A percentile compares a stretch with the other conserved stretches of the same genome.
Evolutionary conservation across 2,888 invertebrate species (phyloP).

Genomic region (Scaptomyza parva): DNA sequence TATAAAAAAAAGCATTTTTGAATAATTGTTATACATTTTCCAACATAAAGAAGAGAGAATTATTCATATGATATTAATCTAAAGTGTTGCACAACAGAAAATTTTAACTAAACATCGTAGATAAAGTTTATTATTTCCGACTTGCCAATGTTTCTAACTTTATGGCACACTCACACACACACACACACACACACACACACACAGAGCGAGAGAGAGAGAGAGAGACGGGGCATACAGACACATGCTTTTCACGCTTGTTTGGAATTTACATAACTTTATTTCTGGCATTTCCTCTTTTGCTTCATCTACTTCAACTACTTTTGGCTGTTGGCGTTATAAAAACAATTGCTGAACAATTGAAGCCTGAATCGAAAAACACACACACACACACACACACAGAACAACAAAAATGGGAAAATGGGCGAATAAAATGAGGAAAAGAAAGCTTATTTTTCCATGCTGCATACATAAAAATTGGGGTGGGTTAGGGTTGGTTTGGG

Average conservation of each 20-base stretch:
- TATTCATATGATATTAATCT: not conserved
- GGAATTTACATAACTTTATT: conserved; percentile 78
- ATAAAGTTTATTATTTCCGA: conserved; percentile 72
- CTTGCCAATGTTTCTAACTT: conserved; percentile 46
- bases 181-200: conserved; percentile 12
- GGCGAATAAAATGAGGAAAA: conserved; percentile 5
- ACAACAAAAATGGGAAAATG: conserved; percentile 6
- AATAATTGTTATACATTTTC: not conserved
- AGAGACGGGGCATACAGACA: too few species aligned
- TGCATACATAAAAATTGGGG: conserved; percentile 7
- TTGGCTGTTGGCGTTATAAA: conserved; percentile 71
- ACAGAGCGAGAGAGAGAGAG: too few species aligned
- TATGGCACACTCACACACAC: conserved; percentile 7
- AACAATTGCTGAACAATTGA: conserved; percentile 80
- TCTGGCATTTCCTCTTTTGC: conserved; percentile 59
- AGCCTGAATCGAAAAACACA: conserved; percentile 57
- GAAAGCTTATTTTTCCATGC: conserved; percentile 23
- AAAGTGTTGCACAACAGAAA: not conserved
- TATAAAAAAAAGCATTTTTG: not conserved
- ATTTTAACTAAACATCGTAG: conserved; percentile 4
- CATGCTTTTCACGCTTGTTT: conserved; percentile 11
- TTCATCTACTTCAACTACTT: conserved; percentile 5
- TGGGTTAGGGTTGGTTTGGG: conserved; percentile 1
- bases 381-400: conserved; percentile 29
- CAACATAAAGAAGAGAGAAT: not conserved